Evolutionary conservation across 2,113 vertebrate genomes (phyloP), one percentile per base, ranked within the genome.

Genomic region (Paramisgurnus dabryanus): DNA sequence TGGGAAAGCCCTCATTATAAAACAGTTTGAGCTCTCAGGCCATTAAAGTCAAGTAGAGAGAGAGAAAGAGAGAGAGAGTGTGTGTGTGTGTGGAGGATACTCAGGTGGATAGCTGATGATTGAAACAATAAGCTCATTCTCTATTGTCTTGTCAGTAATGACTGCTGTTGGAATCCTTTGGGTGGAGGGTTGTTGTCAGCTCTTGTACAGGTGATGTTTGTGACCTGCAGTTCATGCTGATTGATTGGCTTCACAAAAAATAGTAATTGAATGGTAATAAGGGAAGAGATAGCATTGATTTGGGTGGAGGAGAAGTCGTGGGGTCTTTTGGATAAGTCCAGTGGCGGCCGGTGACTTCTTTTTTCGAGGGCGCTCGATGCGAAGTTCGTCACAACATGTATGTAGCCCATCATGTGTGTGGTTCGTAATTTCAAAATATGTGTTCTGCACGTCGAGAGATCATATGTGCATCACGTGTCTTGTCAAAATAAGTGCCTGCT

Each of bases 11-110:
- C 76, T 85, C 86, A 85, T 72, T 80, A 83, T 86, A 76, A 78
- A 82, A 43, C 70, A 74, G 53, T 84, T 82, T 86, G 83, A 82
- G 87, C 88, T 85, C 83, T 73, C 80, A 81, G 83, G 89, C 84
- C 80, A 79, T 81, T 81, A 77, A 76, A 70, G 63, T 79, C 78
- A 57, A 86, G 72, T 22, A 67, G 41, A 53, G 17, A 71, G 50
- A 75, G 49, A 69, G 34, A 22, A 67, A 80, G 80, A 64, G 58
- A 45, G 49, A 73, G 64, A 41, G 63, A 75, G 67, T 40, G 17
- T 79, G 57, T 79, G 53, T 78, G 78, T 78, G 64, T 41, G 47
- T 53, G 66, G 57, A 39, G 49, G 57, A 79, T 68, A 50, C 65
- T 74, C 50, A 39, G 67, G 58, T 73, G 65, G 43, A 82, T 63